Base-by-base conservation (phyloP, 2,113 vertebrate genomes). In the Anarhynchus alexandrinus region DNA sequence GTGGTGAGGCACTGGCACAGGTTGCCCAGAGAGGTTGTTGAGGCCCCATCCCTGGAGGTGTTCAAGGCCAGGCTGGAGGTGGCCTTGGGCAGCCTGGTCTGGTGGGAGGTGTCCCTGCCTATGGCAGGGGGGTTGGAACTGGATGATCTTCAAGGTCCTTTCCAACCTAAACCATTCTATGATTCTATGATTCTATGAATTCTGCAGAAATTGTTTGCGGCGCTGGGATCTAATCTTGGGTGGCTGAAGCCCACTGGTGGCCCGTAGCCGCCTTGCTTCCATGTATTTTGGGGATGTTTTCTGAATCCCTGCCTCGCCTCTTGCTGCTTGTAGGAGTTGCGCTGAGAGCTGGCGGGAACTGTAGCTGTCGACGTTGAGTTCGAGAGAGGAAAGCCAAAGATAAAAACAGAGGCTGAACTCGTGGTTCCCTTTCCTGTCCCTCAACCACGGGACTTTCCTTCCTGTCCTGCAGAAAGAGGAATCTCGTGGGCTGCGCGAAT, bases 281-380 rank as follows among this genome's bases (percentile, higher is more conserved):
- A 0, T 7, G 4, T 8, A 1, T 16, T 66, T 52, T 6, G 20
- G 61, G 38, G 15, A 12, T n/a, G 13, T 10, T 42, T 62, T 49
- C n/a, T 23, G 34, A 18, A 26, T 4, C 34, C 17, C 30, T 30
- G 59, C 62, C 40, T 32, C 32, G 11, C 26, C 40, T 52, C 42
- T n/a, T 11, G 7, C 4, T 4, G 20, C 14, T 3, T 1, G 22
- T 1, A 11, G 57, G 64, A n/a, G 74, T 3, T 23, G 61, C 8
- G 2, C 22, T 10, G 47, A 32, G n/a, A 25, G 38, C 54, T n/a
- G 38, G 22, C 22, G 6, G 72, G 29, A 45, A 1, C 21, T 2
- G 9, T 5, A 3, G 45, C 45, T 9, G 45, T 45, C 18, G 45
- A 3, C 5, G 15, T 25, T 12, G 64, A 29, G 40, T 40, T 52